Evolutionary conservation across 2,113 vertebrate genomes (phyloP), one percentile per base, ranked within the genome.

Genomic region (Hymenochirus boettgeri): DNA sequence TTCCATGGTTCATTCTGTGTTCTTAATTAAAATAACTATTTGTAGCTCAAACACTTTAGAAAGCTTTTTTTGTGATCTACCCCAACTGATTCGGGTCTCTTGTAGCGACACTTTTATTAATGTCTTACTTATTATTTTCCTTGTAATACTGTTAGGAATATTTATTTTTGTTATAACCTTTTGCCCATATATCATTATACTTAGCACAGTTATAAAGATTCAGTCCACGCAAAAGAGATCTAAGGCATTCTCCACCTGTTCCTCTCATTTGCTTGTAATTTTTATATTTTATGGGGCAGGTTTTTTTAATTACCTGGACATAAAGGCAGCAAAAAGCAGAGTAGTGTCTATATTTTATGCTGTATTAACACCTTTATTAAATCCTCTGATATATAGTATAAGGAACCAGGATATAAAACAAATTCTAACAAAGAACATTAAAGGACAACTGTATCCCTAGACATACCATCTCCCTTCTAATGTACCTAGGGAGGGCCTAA

Each of bases 171-270:
- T 69, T 0, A 15, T 75, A 1, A 53, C 72, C 1, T 2, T 75
- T 1, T 10, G 75, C 45, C 80, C 79, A 2, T 82, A 79, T 8
- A 3, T 50, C 24, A 62, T 66, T 22, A 79, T 82, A 0, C 45
- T 76, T 1, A 17, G 3, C 1, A 18, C 75, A 0, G 61, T 80
- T 50, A 7, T 80, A 2, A 15, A 0, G 6, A 76, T 80, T 61
- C 22, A 57, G 0, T 74, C 69, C 0, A 62, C 29, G 0, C 1
- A 67, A 0, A 63, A 72, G 19, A 72, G 39, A 1, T 0, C 0
- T 3, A 82, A 82, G 15, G 75, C 76, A 17, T 70, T 85, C 55
- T 80, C 77, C 2, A 82, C 81, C 21, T 81, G 77, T 0, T 33
- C 72, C 11, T 73, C 80, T 13, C 82, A 83, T 50, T 56, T 83